Evolutionary conservation across 2,113 vertebrate genomes (phyloP), one percentile per base, ranked within the genome.

Genomic region (Myiozetetes cayanensis): DNA sequence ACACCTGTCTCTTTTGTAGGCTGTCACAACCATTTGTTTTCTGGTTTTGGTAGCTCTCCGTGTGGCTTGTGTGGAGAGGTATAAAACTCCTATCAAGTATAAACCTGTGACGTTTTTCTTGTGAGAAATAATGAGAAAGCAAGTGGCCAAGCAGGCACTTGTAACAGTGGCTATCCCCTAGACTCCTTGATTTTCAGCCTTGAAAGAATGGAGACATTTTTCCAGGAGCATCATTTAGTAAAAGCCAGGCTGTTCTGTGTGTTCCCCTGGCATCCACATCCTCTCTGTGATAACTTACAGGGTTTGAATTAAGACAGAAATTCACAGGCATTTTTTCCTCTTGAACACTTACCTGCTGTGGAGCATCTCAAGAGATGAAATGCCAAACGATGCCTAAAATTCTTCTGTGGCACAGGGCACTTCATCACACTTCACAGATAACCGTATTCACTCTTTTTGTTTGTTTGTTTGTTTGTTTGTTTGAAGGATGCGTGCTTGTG

Each of bases 401-500:
- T 33, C 7, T 75, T 61, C n/a, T 24, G 2, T 65, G 50, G 31
- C 6, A 0, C 5, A 1, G 52, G 43, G 43, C 3, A 1, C 61
- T 71, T 71, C 47, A 12, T 46, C 46, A 12, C 35, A 23, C 65
- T 37, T 73, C 1, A 0, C 25, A 35, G 43, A 18, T 80, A 79
- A 93, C 10, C 0, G 0, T 27, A 14, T 49, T 71, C 24, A 1
- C 73, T 59, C 6, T 41, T 56, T 33, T 82, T 80, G 10, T 92
- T 39, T 39, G 39, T 39, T 11, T 41, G 39, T 41, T 81, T 88
- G 25, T 41, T 89, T 84, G 21, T 80, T 76, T 72, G 31, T 74
- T 78, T 95, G n/a, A 90, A 98, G 98, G 97, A 12, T 98, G 98
- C 3, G 97, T 98, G 63, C n/a, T 97, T 10, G 87, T 96, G 75